phyloP scores from a whole-genome alignment of 2,888 invertebrate species.

The Cephonodes hylas region DNA sequence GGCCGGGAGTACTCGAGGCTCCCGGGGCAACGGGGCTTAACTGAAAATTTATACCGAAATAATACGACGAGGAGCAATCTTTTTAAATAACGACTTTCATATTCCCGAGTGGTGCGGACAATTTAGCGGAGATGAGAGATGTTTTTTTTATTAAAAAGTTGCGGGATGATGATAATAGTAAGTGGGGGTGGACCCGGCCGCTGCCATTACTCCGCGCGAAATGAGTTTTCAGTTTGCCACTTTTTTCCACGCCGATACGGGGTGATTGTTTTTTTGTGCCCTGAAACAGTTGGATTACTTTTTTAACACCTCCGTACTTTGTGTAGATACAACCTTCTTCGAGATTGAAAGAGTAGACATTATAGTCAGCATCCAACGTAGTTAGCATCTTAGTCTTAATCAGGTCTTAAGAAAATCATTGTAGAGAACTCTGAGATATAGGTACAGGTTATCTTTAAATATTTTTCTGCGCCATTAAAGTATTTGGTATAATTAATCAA shows the following conservation, averaged over 20 bases:
- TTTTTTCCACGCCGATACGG: constrained; percentile 52
- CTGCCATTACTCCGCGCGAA: constrained; percentile 69
- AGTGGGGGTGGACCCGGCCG: constrained; percentile 47
- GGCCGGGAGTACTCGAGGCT: constrained; percentile 49
- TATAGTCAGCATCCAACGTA: too few species aligned
- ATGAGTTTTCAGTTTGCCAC: constrained; percentile 75
- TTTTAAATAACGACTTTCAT: constrained; percentile 80
- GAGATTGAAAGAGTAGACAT: too few species aligned
- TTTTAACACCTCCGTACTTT: too few species aligned
- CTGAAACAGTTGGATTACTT: too few species aligned
- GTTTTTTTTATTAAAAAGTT: constrained; percentile 76
- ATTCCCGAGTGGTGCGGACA: constrained; percentile 74
- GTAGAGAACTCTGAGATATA: too few species aligned
- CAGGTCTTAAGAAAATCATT: too few species aligned
- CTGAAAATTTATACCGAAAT: constrained; percentile 77
- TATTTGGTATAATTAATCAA: too few species aligned
- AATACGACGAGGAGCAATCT: constrained; percentile 73
- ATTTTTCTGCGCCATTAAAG: too few species aligned
- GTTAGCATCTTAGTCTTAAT: too few species aligned
- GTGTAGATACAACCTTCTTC: too few species aligned
- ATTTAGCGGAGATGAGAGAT: constrained; percentile 78
- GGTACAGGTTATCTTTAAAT: too few species aligned
- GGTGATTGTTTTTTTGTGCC: constrained; percentile 34
- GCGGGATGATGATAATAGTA: constrained; percentile 53
- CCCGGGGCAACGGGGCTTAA: constrained; percentile 53